Evolutionary conservation across 2,888 invertebrate species (phyloP).

Genomic region (Napeogenes sylphis): DNA sequence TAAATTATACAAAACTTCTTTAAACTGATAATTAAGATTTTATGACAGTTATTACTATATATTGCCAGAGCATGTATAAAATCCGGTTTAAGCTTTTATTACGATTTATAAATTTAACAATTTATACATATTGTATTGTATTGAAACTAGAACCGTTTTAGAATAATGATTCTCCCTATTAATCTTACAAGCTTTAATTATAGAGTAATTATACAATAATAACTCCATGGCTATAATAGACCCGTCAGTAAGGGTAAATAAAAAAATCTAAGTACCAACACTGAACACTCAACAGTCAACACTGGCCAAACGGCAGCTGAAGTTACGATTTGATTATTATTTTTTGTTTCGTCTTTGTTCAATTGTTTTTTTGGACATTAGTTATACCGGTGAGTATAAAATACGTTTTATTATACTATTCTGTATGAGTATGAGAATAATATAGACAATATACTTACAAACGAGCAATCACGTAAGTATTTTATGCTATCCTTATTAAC

Average conservation of each 20-base stretch:
- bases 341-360: not conserved
- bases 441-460: not conserved
- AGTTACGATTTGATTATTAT: not conserved
- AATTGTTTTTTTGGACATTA: conserved; percentile 8
- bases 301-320: not conserved
- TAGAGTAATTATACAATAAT: too few relatives aligned
- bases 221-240: too few relatives aligned
- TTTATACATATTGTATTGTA: too few relatives aligned
- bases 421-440: not conserved
- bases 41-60: too few relatives aligned
- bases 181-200: too few relatives aligned
- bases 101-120: too few relatives aligned
- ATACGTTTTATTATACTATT: not conserved
- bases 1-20: too few relatives aligned
- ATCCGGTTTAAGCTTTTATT: too few relatives aligned
- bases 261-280: not conserved
- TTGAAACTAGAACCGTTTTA: too few relatives aligned
- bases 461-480: not conserved
- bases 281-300: not conserved
- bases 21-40: too few relatives aligned
- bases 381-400: conserved; percentile 9
- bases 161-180: too few relatives aligned
- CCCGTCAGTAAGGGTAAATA: not conserved
- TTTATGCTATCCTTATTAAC: not conserved
- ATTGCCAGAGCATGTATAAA: too few relatives aligned